These are phyloP conservation scores for Eriocheir sinensis DNA, from an alignment of 1,140 invertebrate species.

Conservation along the genomic window DNA sequence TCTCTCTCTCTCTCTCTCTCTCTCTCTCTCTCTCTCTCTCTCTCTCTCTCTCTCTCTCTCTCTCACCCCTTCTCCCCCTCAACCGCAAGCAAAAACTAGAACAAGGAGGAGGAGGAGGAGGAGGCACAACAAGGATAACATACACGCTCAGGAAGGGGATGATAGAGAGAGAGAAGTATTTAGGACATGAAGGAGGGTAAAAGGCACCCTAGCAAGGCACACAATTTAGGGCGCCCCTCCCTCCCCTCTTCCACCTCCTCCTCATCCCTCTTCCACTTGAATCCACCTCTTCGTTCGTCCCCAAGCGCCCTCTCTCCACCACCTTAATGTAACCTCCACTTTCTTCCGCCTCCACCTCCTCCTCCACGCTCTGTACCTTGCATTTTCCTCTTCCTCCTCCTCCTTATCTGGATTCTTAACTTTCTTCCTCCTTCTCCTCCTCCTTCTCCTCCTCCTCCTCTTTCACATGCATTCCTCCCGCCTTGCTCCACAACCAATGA, in stretches of 20 bases:
- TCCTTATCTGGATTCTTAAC: too few species aligned
- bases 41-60: too few species aligned
- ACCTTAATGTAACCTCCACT: too few species aligned
- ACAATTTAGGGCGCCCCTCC: background rate
- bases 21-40: too few species aligned
- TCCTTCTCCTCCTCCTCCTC: background rate
- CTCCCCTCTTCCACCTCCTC: slow-evolving; percentile 8
- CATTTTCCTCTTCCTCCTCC: too few species aligned
- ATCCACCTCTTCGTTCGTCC: background rate
- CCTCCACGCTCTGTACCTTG: too few species aligned
- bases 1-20: too few species aligned
- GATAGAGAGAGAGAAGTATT: background rate
- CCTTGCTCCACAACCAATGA: background rate
- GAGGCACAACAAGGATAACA: too few species aligned
- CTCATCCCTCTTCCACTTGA: background rate
- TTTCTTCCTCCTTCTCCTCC: background rate
- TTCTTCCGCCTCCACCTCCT: too few species aligned
- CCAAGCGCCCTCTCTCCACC: too few species aligned
- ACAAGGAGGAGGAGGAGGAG: background rate
- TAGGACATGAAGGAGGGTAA: background rate
- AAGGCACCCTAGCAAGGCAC: background rate
- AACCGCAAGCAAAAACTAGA: background rate
- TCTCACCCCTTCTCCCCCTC: background rate
- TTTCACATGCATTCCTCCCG: too few species aligned
- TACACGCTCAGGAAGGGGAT: background rate